Evolutionary conservation across 2,113 vertebrate species (phyloP).

Genomic region (Craseonycteris thonglongyai): DNA sequence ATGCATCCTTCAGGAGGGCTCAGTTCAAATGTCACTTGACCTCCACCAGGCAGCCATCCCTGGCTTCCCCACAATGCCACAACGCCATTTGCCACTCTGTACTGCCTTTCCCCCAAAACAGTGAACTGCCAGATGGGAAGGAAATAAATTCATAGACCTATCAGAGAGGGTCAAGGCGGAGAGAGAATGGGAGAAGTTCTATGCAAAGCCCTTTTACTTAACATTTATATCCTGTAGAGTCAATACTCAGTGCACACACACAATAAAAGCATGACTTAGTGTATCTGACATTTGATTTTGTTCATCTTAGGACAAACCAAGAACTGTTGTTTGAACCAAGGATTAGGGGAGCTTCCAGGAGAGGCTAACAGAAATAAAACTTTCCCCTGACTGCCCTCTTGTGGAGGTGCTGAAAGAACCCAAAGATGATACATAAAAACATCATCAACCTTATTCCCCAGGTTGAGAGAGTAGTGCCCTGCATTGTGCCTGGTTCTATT

Average conservation of each 20-base stretch:
- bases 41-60: background rate
- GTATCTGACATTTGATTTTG: slow-evolving; percentile 10
- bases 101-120: background rate
- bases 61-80: background rate
- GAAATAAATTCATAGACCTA: background rate
- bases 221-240: background rate
- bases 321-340: slow-evolving; percentile 10
- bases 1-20: background rate
- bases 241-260: background rate
- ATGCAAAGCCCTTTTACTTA: background rate
- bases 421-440: background rate
- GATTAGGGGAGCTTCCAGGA: background rate
- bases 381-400: slow-evolving; percentile 71
- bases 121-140: background rate
- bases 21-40: background rate
- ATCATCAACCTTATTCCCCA: background rate
- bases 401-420: slow-evolving; percentile 66
- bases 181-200: background rate
- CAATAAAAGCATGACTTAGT: background rate
- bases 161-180: background rate
- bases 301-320: slow-evolving; percentile 1
- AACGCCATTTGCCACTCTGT: background rate
- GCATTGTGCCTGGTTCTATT: background rate
- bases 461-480: background rate
- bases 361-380: slow-evolving; percentile 33